These are phyloP conservation scores for Myripristis jacobus DNA, from an alignment of 2,797 vertebrate species.

Conservation along the genomic window DNA sequence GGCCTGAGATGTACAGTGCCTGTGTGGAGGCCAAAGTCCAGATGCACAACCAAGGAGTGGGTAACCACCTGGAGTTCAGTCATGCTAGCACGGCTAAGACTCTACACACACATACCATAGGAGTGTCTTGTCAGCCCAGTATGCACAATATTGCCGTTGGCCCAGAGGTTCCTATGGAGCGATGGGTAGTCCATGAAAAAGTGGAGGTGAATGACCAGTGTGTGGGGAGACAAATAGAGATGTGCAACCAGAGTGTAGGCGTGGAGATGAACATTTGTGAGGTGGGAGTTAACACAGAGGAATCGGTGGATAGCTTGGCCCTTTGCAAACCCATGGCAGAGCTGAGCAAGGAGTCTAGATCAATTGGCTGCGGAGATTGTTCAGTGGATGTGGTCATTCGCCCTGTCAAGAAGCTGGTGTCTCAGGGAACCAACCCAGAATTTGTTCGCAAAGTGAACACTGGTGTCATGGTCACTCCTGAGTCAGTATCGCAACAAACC, in stretches of 20 bases:
- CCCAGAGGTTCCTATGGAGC: constrained; percentile 87
- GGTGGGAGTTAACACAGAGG: constrained; percentile 87
- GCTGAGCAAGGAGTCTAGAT: constrained; percentile 76
- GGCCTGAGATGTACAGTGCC: constrained; percentile 85
- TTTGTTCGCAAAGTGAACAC: constrained; percentile 78
- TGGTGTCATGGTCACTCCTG: constrained; percentile 85
- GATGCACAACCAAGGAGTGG: constrained; percentile 87
- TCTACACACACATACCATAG: constrained; percentile 73
- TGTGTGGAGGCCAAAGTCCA: constrained; percentile 87
- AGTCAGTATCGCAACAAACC: constrained; percentile 83
- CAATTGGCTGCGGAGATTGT: constrained; percentile 92
- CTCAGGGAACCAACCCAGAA: constrained; percentile 83
- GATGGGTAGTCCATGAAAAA: constrained; percentile 88
- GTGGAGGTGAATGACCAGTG: constrained; percentile 82
- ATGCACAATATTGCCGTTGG: constrained; percentile 76
- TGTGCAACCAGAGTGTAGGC: constrained; percentile 80
- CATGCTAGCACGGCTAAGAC: constrained; percentile 77
- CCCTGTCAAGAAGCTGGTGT: constrained; percentile 75
- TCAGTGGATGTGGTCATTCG: constrained; percentile 84
- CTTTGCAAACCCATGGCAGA: constrained; percentile 56
- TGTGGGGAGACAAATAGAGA: constrained; percentile 77
- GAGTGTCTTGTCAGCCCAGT: constrained; percentile 84
- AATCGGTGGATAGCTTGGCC: constrained; percentile 51
- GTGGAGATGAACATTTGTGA: constrained; percentile 80
- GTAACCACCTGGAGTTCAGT: constrained; percentile 80